Evolutionary conservation across 2,113 vertebrate genomes (phyloP), one percentile per base, ranked within the genome.

Genomic region (Gymnocephalus cernua): DNA sequence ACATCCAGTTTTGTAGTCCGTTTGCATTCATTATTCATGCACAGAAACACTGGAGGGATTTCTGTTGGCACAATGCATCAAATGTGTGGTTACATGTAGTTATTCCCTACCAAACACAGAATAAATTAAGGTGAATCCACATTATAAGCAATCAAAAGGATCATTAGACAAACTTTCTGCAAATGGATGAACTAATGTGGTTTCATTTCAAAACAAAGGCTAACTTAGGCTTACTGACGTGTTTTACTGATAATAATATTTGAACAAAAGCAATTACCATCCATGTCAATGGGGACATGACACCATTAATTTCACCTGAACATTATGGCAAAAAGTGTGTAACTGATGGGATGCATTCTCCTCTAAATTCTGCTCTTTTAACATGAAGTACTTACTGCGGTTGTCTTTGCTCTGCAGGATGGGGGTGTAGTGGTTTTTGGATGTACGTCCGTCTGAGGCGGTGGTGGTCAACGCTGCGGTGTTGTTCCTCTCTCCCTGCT

Each of bases 351-450:
- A 18, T 12, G 6, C 6, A 5, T 47, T 48, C 6, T 14, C 5
- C 4, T 32, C 2, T 25, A 9, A 41, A 23, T 23, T 3, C 0
- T 19, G 32, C 23, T 9, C 11, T 16, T 25, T 56, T 13, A 0
- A 32, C 18, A 13, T 0, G n/a, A 10, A 13, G 8, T 1, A 95
- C 96, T 97, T 74, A 97, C 97, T 96, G 27, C 97, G 96, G 91
- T 97, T 97, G 90, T 95, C 95, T 87, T 96, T 96, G 92, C 94
- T 91, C 85, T 95, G 93, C 86, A 96, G 94, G 76, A 95, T 77
- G 1, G 96, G 94, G 41, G 95, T 94, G 92, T 97, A 97, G 38
- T 96, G 91, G 93, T 91, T 96, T 91, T 98, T 98, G 69, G 96
- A 93, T 0, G 92, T 95, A 44, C 96, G 95, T 9, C 91, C 96